Conservation (phyloP, 1,140 invertebrate genomes). For the Formica exsecta region DNA sequence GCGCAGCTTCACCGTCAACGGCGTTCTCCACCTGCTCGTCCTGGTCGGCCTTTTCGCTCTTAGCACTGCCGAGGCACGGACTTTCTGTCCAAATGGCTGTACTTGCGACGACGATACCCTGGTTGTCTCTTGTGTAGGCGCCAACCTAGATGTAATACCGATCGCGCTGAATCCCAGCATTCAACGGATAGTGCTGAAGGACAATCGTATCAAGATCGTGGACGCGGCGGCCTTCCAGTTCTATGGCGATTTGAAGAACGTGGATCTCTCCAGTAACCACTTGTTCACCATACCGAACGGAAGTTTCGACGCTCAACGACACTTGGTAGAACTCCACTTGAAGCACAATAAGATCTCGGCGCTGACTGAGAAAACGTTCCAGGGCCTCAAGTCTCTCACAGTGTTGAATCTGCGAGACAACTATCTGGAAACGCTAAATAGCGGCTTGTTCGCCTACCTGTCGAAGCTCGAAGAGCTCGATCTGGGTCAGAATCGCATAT, state of each 20-base stretch:
- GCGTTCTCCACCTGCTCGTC: conserved; percentile 76
- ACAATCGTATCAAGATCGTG: conserved; percentile 95
- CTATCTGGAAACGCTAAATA: conserved; percentile 92
- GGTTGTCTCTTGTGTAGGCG: conserved; percentile 94
- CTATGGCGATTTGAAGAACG: conserved; percentile 93
- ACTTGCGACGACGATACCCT: conserved; percentile 95
- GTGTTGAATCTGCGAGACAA: conserved; percentile 94
- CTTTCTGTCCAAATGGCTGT: conserved; percentile 92
- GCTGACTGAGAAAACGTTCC: conserved; percentile 92
- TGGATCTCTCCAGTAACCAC: conserved; percentile 94
- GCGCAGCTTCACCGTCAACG: conserved; percentile 16
- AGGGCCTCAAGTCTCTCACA: conserved; percentile 91
- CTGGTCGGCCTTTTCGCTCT: conserved; percentile 78
- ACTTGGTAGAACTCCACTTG: conserved; percentile 93
- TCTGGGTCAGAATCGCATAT: conserved; percentile 94
- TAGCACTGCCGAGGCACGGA: conserved; percentile 80
- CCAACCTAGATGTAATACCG: conserved; percentile 94
- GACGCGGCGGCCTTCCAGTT: conserved; percentile 94
- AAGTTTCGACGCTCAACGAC: conserved; percentile 93
- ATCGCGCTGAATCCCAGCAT: conserved; percentile 96
- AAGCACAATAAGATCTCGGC: conserved; percentile 94
- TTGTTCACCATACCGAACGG: conserved; percentile 92
- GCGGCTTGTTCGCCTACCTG: conserved; percentile 91
- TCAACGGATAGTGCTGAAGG: conserved; percentile 92
- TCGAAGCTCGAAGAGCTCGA: conserved; percentile 94